Evolutionary conservation across 1,140 invertebrate genomes (phyloP).

Genomic region (Apolygus lucorum): DNA sequence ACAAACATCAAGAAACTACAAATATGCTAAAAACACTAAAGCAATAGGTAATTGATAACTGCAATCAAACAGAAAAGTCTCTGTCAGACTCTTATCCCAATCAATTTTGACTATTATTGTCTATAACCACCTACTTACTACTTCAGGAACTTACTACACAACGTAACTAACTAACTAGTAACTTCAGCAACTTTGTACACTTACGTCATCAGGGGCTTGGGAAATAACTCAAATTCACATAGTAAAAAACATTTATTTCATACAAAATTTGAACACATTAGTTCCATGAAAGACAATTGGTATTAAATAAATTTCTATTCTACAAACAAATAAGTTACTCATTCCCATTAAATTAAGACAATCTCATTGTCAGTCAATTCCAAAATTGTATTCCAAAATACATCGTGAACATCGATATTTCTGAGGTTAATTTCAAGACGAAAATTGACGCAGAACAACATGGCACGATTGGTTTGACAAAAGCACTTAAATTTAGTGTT

Average conservation of each 20-base stretch:
- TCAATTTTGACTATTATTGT: too few species aligned
- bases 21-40: too few species aligned
- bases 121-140: too few species aligned
- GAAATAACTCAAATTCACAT: too few species aligned
- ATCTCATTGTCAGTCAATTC: not conserved
- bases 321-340: not conserved
- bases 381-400: constrained; percentile 6
- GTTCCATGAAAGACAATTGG: constrained; percentile 6
- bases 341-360: not conserved
- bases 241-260: not conserved
- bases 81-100: too few species aligned
- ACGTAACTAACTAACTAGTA: too few species aligned
- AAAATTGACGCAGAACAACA: constrained; percentile 6
- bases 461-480: constrained; percentile 6
- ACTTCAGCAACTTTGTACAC: too few species aligned
- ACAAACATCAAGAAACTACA: too few species aligned
- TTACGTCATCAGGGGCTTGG: too few species aligned
- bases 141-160: too few species aligned
- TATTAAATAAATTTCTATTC: not conserved
- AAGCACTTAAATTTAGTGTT: constrained; percentile 4
- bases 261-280: constrained; percentile 6
- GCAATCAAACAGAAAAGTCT: too few species aligned
- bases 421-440: not conserved
- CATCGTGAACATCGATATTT: not conserved
- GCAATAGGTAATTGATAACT: too few species aligned